Percentiles rank a stretch among this genome's conserved stretches.
These are phyloP conservation scores for Zele albiditarsus DNA, from an alignment of 2,888 invertebrate species.

Conservation along the genomic window DNA sequence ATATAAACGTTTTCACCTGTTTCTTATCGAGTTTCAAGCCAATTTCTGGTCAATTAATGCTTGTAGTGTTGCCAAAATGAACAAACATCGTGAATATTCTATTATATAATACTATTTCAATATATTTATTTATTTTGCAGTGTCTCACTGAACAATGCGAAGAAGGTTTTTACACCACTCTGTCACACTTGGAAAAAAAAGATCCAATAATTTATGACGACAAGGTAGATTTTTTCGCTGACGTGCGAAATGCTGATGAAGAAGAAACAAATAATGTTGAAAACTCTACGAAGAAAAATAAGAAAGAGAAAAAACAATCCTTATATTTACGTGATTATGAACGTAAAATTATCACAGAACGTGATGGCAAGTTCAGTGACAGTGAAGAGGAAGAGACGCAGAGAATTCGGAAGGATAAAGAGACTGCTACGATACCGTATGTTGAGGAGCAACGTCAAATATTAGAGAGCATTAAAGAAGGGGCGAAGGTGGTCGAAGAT, in stretches of 20 bases:
- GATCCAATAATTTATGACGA: conserved; percentile 93
- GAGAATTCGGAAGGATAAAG: conserved; percentile 52
- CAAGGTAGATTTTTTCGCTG: conserved; percentile 80
- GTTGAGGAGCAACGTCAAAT: conserved; percentile 80
- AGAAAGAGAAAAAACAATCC: conserved; percentile 74
- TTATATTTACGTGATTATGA: conserved; percentile 87
- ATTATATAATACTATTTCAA: background rate
- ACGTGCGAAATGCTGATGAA: conserved; percentile 37
- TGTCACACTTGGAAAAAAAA: conserved; percentile 88
- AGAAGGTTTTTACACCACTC: conserved; percentile 89
- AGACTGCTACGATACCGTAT: conserved; percentile 75
- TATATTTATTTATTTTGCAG: conserved; percentile 60
- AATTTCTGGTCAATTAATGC: too few species aligned
- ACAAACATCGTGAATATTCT: background rate
- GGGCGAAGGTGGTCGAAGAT: conserved; percentile 74
- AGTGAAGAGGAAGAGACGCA: conserved; percentile 64
- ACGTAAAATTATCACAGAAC: conserved; percentile 81
- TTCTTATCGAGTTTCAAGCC: too few species aligned
- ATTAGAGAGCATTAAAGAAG: conserved; percentile 78
- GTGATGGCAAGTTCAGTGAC: conserved; percentile 76
- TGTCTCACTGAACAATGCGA: conserved; percentile 82
- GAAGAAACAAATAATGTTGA: conserved; percentile 32
- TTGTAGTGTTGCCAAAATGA: conserved; percentile 14
- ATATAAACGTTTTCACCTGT: too few species aligned
- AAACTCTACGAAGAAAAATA: conserved; percentile 61